Evolutionary conservation across 2,113 vertebrate species (phyloP).

Genomic region (Macquaria australasica): DNA sequence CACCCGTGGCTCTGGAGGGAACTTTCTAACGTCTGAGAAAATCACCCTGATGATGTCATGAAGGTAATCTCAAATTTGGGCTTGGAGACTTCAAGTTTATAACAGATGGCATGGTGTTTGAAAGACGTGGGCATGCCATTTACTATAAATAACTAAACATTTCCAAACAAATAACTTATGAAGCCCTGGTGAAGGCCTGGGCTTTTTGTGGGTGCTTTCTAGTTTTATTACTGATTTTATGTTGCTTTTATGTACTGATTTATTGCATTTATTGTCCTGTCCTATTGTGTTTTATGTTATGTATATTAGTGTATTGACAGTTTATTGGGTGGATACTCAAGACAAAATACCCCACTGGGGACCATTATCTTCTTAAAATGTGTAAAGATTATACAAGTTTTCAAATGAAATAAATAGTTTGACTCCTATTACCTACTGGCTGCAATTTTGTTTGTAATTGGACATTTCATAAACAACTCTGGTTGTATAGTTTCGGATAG

Average conservation of each 20-base stretch:
- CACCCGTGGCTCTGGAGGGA: no score
- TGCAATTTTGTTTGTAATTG: background rate
- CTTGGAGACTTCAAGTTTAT: no score
- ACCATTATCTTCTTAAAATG: background rate
- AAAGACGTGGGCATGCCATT: no score
- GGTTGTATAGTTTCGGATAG: background rate
- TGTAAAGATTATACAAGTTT: no score
- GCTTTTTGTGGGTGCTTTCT: background rate
- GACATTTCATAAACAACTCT: background rate
- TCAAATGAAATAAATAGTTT: background rate
- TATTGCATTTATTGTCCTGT: no score
- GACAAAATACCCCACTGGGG: background rate
- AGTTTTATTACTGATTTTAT: background rate
- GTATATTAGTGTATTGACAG: background rate
- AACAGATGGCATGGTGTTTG: no score
- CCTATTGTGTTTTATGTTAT: background rate
- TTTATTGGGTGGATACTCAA: background rate
- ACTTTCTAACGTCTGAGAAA: no score
- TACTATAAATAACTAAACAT: background rate
- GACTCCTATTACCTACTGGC: background rate
- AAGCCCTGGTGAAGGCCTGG: background rate
- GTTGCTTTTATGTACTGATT: background rate
- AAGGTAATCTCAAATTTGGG: no score
- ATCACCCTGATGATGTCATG: no score
- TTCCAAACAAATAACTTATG: background rate